Base-by-base conservation (phyloP, 2,888 invertebrate species). In the Drosophila borborema region DNA sequence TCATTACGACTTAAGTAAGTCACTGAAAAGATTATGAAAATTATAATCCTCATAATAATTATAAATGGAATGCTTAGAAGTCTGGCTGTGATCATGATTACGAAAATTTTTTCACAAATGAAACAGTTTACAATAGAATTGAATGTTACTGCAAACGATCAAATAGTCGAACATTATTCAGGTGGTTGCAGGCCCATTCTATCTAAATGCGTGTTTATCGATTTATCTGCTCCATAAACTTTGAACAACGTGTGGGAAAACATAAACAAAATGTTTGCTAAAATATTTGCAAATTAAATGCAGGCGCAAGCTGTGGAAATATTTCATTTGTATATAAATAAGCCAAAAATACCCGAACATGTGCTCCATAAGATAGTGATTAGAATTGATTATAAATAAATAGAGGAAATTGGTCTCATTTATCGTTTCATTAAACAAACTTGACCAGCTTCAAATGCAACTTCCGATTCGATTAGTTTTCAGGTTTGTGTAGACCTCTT, bases 151-250 rank as follows among this genome's bases (percentile, higher is more conserved):
- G 10, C 34, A 8, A 53, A 23, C 41, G n/a, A 8, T 40, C 60
- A 41, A n/a, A 31, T 46, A 45, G 48, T 34, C 16, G 28, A 40
- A 16, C 18, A 53, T 12, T 46, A 23, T 34, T 34, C 38, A 46
- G 60, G 40, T 70, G 65, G 43, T 40, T 55, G 40, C 58, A 40
- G 36, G n/a, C n/a, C 4, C 5, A 10, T 9, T 16, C 1, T 49
- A 14, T 20, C n/a, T 3, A 12, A n/a, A 2, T 31, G n/a, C n/a
- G 4, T 28, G 31, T 23, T 38, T 12, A 12, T 2, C 41, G 56
- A 75, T 74, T 73, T 67, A 63, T 78, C 56, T 74, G 38, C 46
- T 7, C 23, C 36, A 74, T 63, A 67, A 78, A 59, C 74, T 78
- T 62, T 38, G 46, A 63, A 67, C 28, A 67, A 60, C 46, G n/a